These are phyloP conservation scores for Ctena decussata DNA, from an alignment of 2,888 invertebrate genomes.

Conservation along the genomic window DNA sequence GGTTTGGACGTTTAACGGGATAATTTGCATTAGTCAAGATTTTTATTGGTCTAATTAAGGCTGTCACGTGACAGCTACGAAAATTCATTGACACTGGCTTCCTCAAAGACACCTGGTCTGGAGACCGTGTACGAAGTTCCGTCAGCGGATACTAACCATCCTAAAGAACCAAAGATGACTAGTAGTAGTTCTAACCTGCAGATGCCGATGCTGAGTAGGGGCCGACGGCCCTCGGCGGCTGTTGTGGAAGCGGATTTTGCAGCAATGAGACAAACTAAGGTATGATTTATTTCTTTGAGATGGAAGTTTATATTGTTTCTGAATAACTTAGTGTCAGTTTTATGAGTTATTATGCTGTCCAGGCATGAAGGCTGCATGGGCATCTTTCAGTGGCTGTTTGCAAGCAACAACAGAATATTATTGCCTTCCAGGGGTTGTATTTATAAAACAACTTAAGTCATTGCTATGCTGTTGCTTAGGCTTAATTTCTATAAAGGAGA, in stretches of 20 bases:
- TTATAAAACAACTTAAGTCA: too few relatives aligned
- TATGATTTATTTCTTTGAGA: slow-evolving; percentile 23
- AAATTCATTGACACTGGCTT: slow-evolving; percentile 54
- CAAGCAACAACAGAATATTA: too few relatives aligned
- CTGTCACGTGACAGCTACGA: slow-evolving; percentile 33
- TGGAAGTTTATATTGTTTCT: too few relatives aligned
- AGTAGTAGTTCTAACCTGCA: slow-evolving; percentile 23
- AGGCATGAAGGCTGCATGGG: too few relatives aligned
- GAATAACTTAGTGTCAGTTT: too few relatives aligned
- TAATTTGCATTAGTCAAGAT: slow-evolving; percentile 4
- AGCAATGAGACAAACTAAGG: slow-evolving; percentile 60
- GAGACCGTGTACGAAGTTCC: slow-evolving; percentile 58
- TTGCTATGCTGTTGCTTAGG: too few relatives aligned
- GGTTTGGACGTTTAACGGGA: neutral
- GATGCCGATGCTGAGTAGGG: slow-evolving; percentile 77
- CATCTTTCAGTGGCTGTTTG: too few relatives aligned
- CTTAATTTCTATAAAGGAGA: too few relatives aligned
- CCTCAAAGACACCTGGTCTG: slow-evolving; percentile 55
- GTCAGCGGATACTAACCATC: neutral
- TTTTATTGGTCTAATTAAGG: slow-evolving; percentile 5
- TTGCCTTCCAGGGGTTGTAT: too few relatives aligned
- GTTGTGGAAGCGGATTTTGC: slow-evolving; percentile 78
- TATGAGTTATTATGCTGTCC: too few relatives aligned
- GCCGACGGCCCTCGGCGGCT: slow-evolving; percentile 80
- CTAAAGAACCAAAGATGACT: slow-evolving; percentile 13